These are phyloP conservation scores for Hemichromis elongatus DNA, from an alignment of 2,113 vertebrate species.

Conservation along the genomic window DNA sequence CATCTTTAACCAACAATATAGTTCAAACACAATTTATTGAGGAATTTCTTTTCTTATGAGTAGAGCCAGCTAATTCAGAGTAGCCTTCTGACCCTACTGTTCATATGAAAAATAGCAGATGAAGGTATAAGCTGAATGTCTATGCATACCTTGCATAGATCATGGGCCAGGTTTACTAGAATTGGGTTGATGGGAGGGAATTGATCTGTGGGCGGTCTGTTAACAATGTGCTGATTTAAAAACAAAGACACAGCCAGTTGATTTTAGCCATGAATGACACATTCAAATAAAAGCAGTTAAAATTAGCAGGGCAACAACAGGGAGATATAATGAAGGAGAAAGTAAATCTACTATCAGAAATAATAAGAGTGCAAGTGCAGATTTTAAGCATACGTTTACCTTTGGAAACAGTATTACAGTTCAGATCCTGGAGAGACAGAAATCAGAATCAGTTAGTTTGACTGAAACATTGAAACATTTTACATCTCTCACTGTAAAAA, in stretches of 20 bases:
- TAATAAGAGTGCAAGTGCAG: neutral
- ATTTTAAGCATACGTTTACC: neutral
- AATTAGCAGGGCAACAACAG: neutral
- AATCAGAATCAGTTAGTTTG: neutral
- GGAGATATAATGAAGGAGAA: neutral
- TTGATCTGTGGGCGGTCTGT: neutral
- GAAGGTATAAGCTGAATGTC: neutral
- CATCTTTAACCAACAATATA: neutral
- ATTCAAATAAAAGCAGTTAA: neutral
- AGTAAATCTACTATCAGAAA: neutral
- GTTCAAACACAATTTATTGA: neutral
- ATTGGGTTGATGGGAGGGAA: neutral
- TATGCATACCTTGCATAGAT: neutral
- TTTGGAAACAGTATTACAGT: neutral
- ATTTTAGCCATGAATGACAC: neutral
- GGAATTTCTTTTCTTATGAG: neutral
- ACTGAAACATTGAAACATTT: neutral
- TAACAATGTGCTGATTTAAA: neutral
- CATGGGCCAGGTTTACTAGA: neutral
- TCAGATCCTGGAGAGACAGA: neutral
- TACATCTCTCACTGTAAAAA: neutral
- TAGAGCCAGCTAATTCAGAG: neutral
- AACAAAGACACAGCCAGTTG: neutral
- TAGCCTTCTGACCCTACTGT: neutral
- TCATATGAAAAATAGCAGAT: constrained; percentile 3